Conservation (phyloP, 2,113 vertebrate genomes). For the Chiloscyllium plagiosum region DNA sequence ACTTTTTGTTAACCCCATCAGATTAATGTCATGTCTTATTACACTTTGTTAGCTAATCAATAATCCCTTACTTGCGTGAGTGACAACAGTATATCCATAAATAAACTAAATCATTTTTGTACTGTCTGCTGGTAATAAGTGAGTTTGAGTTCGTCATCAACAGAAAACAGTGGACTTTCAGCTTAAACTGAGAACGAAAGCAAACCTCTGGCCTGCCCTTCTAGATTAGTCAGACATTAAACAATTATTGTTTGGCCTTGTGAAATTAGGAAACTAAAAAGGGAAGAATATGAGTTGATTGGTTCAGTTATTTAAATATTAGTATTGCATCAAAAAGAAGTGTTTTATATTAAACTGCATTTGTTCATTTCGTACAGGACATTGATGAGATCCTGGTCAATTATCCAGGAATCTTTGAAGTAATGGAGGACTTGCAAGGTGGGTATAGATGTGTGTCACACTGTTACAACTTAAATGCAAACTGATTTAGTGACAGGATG, state of each 20-base stretch:
- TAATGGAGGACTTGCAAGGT: slow-evolving; percentile 91
- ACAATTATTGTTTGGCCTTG: background rate
- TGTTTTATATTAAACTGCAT: background rate
- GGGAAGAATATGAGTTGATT: background rate
- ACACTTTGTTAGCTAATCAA: background rate
- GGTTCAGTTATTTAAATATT: background rate
- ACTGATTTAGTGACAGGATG: background rate
- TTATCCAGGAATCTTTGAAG: slow-evolving; percentile 82
- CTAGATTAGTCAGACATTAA: background rate
- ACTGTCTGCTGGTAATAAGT: background rate
- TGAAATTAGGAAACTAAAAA: background rate
- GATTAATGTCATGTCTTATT: background rate
- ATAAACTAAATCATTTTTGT: no score
- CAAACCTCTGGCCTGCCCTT: background rate
- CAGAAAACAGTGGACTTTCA: background rate
- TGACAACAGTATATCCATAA: background rate
- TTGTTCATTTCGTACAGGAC: slow-evolving; percentile 62
- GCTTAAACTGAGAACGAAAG: background rate
- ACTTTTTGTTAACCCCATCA: background rate
- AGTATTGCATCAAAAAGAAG: background rate
- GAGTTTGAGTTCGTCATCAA: background rate
- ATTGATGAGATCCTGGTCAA: slow-evolving; percentile 83
- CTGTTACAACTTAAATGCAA: background rate
- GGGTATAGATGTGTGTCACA: slow-evolving; percentile 41
- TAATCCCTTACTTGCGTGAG: background rate